Evolutionary conservation across 2,113 vertebrate species (phyloP), one percentile per base, ranked within the genome.

Genomic region (Sardina pilchardus): DNA sequence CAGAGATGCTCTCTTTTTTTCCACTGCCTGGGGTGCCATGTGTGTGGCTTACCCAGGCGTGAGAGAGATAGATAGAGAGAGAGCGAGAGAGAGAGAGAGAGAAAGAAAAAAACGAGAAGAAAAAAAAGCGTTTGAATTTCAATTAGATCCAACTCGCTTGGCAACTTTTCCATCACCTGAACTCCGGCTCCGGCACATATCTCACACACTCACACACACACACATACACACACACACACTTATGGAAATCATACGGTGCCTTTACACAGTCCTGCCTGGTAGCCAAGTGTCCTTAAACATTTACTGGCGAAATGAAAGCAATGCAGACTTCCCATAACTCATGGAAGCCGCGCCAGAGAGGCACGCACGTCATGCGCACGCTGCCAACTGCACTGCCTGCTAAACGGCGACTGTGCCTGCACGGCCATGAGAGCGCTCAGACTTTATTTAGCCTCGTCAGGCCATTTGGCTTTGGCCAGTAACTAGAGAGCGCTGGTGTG

Each of bases 1-100:
- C 87, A 83, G 21, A 87, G 90, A 90, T 89, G 90, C 87, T 88
- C 89, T 88, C 88, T 87, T 78, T 78, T 63, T 90, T 91, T 91
- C 92, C 91, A 89, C 91, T 39, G 89, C 94, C 91, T 87, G 85
- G 83, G 91, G 93, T 91, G 91, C 53, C 86, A 87, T 85, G 90
- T 81, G 87, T 91, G 92, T 90, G 92, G 92, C 91, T 93, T 92
- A 78, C 88, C 81, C 83, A 92, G 88, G 86, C 88, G 88, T 75
- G 43, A 12, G 71, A 17, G 30, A 78, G 71, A 78, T 2, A 39
- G 71, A 78, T 12, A 3, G 71, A 78, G 71, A 36, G 71, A 78
- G 71, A 19, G 10, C 36, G 30, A 17, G 30, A 34, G 30, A 36
- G 30, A 30, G 26, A 34, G 63, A 71, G 26, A 10, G 26, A 71